Conservation (phyloP, 2,797 vertebrate genomes). For the Phoxinus dragarum region DNA sequence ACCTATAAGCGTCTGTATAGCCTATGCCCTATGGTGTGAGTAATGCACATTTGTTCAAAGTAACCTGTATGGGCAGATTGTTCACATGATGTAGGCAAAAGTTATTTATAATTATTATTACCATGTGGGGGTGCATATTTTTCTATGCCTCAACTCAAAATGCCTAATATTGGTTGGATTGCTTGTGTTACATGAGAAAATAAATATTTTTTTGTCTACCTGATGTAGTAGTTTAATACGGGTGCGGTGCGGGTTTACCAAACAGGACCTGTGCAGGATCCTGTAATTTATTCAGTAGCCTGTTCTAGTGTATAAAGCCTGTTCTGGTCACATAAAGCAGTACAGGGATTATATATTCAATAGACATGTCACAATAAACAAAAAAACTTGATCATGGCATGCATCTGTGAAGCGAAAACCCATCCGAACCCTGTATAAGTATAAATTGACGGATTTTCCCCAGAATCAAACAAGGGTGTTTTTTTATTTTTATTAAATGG, state of each 20-base stretch:
- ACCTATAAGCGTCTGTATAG: neutral
- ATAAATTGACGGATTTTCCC: neutral
- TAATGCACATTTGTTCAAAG: neutral
- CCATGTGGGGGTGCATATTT: neutral
- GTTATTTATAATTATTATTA: neutral
- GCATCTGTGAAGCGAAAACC: neutral
- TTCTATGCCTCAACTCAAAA: neutral
- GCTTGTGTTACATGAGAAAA: neutral
- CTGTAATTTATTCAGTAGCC: neutral
- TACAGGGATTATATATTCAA: neutral
- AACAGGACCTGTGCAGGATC: neutral
- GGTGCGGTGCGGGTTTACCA: neutral
- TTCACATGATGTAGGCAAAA: neutral
- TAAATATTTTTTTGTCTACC: neutral
- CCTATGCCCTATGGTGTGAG: neutral
- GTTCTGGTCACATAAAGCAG: neutral
- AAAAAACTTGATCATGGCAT: neutral
- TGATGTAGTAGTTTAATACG: neutral
- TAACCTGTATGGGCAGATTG: neutral
- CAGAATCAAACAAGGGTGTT: neutral
- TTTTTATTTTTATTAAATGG: slow-evolving; percentile 71
- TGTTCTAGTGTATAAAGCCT: neutral
- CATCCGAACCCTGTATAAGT: neutral
- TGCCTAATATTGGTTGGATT: neutral
- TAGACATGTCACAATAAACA: slow-evolving; percentile 6